Evolutionary conservation across 2,888 invertebrate species (phyloP).

Genomic region (Drosophila tanythrix): DNA sequence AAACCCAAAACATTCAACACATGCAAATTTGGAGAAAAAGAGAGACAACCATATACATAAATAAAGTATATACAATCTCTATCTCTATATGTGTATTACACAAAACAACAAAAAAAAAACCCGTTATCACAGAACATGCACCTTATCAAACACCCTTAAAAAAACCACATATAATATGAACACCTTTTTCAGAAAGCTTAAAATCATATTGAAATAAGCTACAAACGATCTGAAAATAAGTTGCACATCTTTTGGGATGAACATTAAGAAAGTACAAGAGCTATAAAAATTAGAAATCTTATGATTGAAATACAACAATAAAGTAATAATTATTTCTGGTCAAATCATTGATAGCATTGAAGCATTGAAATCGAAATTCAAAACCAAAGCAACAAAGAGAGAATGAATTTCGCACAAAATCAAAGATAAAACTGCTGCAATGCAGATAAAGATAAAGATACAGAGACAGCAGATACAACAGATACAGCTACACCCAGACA

Average conservation of each 20-base stretch:
- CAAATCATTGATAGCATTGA: slow-evolving; percentile 1
- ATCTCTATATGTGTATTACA: not conserved
- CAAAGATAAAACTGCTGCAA: slow-evolving; percentile 19
- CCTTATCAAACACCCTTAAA: not conserved
- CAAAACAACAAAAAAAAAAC: not conserved
- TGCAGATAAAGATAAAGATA: slow-evolving; percentile 17
- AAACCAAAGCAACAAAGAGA: not conserved
- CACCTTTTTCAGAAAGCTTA: not conserved
- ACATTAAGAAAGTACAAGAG: not conserved
- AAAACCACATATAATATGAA: not conserved
- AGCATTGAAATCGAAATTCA: slow-evolving; percentile 11
- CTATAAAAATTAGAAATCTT: no score
- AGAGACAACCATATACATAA: not conserved
- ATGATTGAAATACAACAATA: not conserved
- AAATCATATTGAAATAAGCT: not conserved
- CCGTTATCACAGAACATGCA: not conserved
- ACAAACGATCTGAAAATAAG: not conserved
- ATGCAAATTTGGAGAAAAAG: not conserved
- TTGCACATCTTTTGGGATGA: not conserved
- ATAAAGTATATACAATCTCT: not conserved
- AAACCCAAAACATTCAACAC: not conserved
- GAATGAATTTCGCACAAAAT: slow-evolving; percentile 7
- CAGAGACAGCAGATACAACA: not conserved
- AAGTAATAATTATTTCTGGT: not conserved
- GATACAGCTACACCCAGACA: not conserved